These are phyloP conservation scores for Calephelis nemesis DNA, from an alignment of 1,140 invertebrate species.

Conservation along the genomic window DNA sequence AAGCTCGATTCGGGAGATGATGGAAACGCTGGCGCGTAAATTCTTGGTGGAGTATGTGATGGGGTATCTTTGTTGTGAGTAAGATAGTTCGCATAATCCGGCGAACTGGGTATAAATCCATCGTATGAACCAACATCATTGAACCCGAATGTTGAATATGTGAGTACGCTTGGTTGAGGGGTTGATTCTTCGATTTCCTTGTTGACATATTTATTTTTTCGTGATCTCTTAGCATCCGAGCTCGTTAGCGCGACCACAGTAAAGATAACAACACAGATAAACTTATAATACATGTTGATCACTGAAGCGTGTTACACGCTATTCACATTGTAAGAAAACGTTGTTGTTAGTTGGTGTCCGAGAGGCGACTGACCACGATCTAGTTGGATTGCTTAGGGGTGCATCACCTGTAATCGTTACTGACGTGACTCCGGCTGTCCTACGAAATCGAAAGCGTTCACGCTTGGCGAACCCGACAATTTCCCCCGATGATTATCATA, in stretches of 20 bases:
- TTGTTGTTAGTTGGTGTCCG: constrained; percentile 45
- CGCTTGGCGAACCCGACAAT: constrained; percentile 56
- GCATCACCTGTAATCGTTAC: constrained; percentile 31
- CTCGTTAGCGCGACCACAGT: constrained; percentile 40
- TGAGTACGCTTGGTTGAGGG: constrained; percentile 59
- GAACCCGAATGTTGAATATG: constrained; percentile 67
- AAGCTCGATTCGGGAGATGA: constrained; percentile 52
- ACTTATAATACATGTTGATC: constrained; percentile 56
- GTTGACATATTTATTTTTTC: constrained; percentile 46
- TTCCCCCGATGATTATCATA: constrained; percentile 62
- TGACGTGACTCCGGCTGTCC: constrained; percentile 50
- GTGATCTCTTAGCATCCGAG: constrained; percentile 47
- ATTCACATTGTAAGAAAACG: constrained; percentile 58
- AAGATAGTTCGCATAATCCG: constrained; percentile 56
- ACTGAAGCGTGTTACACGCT: constrained; percentile 40
- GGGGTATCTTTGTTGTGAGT: constrained; percentile 47
- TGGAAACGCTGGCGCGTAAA: constrained; percentile 67
- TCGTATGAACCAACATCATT: constrained; percentile 64
- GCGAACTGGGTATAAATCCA: constrained; percentile 64
- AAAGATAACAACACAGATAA: constrained; percentile 44
- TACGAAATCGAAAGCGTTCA: constrained; percentile 75
- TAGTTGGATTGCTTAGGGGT: constrained; percentile 34
- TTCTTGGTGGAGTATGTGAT: constrained; percentile 52
- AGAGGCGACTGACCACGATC: constrained; percentile 51
- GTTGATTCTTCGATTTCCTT: constrained; percentile 46